phyloP scores from a whole-genome alignment of 1,140 invertebrate species.

The Meloidogyne exigua region DNA sequence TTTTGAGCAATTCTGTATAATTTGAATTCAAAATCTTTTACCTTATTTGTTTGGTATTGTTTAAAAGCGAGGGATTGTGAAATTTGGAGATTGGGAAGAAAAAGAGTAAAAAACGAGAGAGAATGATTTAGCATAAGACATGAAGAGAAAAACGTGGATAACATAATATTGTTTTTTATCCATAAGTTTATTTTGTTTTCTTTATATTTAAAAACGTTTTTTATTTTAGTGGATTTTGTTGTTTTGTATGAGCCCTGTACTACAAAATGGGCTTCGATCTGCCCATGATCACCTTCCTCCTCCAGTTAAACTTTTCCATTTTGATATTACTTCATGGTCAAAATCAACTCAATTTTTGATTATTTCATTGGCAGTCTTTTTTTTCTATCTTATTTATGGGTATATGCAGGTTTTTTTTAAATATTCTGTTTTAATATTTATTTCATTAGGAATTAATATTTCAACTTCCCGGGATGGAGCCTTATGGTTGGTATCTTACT shows the following conservation, averaged over 20 bases:
- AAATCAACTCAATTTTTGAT: conserved; percentile 74
- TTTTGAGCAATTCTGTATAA: too few species aligned
- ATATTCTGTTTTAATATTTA: neutral
- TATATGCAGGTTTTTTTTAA: conserved; percentile 74
- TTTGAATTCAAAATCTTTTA: too few species aligned
- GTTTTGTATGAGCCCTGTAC: neutral
- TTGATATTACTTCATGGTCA: conserved; percentile 19
- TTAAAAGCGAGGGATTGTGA: too few species aligned
- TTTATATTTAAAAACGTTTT: too few species aligned
- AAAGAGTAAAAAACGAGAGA: too few species aligned
- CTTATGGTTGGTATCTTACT: conserved; percentile 87
- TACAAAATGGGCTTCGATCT: neutral
- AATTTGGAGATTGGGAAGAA: too few species aligned
- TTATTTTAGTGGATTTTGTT: neutral
- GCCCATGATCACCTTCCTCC: neutral
- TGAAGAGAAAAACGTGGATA: too few species aligned
- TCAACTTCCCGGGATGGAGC: conserved; percentile 79
- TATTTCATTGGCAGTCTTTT: conserved; percentile 77
- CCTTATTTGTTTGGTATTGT: too few species aligned
- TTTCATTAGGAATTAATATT: conserved; percentile 80
- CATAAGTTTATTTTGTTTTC: too few species aligned
- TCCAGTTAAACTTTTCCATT: neutral
- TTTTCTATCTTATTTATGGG: conserved; percentile 84
- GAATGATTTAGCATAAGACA: too few species aligned
- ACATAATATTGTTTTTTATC: too few species aligned